Evolutionary conservation across 2,888 invertebrate species (phyloP).

Genomic region (Elgonia sp.): DNA sequence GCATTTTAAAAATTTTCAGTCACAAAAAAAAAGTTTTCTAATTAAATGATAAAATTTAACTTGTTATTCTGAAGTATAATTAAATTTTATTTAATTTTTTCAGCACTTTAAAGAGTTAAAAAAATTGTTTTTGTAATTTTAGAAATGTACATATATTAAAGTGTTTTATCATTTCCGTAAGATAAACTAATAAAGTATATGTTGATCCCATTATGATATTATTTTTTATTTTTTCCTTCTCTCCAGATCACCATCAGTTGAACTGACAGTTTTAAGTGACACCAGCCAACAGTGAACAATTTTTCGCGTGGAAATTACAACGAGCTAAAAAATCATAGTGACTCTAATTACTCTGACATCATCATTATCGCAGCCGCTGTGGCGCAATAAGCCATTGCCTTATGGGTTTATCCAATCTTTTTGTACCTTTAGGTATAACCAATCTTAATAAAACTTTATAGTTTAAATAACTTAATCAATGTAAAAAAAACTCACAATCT

Average conservation of each 20-base stretch:
- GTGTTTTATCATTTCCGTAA: too few relatives aligned
- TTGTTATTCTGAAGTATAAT: too few relatives aligned
- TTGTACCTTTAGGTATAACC: slow-evolving; percentile 32
- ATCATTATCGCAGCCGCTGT: slow-evolving; percentile 41
- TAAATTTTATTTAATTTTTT: too few relatives aligned
- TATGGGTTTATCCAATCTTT: slow-evolving; percentile 51
- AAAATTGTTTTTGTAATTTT: too few relatives aligned
- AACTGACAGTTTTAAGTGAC: slow-evolving; percentile 43
- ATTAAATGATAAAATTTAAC: too few relatives aligned
- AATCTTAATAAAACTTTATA: neutral
- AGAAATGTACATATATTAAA: too few relatives aligned
- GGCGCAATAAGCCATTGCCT: slow-evolving; percentile 57
- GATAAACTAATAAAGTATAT: too few relatives aligned
- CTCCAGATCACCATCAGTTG: slow-evolving; percentile 9
- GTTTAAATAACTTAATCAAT: neutral
- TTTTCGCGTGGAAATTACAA: slow-evolving; percentile 53
- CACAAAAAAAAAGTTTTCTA: too few relatives aligned
- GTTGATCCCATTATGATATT: too few relatives aligned
- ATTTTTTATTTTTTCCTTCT: neutral
- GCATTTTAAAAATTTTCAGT: too few relatives aligned
- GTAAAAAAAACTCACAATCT: neutral
- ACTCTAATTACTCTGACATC: slow-evolving; percentile 61
- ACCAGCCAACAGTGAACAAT: slow-evolving; percentile 53
- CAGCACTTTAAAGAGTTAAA: too few relatives aligned
- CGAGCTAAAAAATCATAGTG: slow-evolving; percentile 51